Evolutionary conservation across 2,797 vertebrate species (phyloP).

Genomic region (Chelon auratus): DNA sequence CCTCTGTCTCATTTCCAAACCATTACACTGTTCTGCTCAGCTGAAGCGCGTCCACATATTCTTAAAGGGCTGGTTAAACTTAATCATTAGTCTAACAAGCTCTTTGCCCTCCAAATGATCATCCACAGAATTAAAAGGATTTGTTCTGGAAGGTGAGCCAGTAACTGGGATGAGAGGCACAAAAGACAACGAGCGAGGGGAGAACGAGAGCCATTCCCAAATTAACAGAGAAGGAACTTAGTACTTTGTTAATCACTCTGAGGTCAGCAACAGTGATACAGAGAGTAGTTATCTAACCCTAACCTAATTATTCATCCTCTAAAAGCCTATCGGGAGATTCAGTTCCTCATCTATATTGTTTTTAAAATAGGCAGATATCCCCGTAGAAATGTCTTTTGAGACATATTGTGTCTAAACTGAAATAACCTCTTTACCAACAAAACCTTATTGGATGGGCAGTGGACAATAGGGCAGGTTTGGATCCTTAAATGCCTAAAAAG

Average conservation of each 20-base stretch:
- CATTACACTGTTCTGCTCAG: conserved; percentile 95
- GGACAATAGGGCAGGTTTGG: too few relatives aligned
- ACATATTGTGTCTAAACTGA: too few relatives aligned
- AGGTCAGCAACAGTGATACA: background rate
- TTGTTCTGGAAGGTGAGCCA: conserved; percentile 95
- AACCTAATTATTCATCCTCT: too few relatives aligned
- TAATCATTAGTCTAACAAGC: conserved; percentile 99
- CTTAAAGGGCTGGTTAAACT: conserved; percentile 98
- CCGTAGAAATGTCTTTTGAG: too few relatives aligned
- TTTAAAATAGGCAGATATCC: too few relatives aligned
- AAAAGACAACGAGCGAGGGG: conserved; percentile 82
- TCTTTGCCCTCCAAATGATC: conserved; percentile 93
- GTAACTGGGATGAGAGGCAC: conserved; percentile 87
- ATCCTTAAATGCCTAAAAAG: too few relatives aligned
- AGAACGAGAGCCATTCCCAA: background rate
- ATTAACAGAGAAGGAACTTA: conserved; percentile 25
- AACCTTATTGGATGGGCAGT: too few relatives aligned
- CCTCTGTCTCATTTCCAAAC: conserved; percentile 91
- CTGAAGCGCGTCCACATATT: conserved; percentile 94
- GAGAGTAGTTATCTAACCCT: background rate
- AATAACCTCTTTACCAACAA: too few relatives aligned
- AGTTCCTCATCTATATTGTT: too few relatives aligned
- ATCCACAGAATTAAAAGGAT: conserved; percentile 93
- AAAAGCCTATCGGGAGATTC: too few relatives aligned
- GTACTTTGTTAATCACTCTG: background rate